These are phyloP conservation scores for Xylota sylvarum DNA, from an alignment of 2,888 invertebrate species.

Conservation along the genomic window DNA sequence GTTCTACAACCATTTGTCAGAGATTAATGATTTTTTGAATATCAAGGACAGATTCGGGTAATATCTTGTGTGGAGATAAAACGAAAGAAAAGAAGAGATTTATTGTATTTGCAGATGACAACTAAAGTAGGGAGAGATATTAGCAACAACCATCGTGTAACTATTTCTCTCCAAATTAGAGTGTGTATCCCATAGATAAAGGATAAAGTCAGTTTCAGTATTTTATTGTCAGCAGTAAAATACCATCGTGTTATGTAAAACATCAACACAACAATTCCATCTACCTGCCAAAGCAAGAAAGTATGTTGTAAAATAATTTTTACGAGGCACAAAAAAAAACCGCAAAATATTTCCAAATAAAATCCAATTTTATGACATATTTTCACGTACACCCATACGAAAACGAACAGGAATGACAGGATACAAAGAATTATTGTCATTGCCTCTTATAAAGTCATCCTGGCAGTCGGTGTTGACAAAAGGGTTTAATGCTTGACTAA, in stretches of 20 bases:
- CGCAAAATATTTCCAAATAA: background rate
- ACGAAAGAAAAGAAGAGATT: background rate
- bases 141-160: background rate
- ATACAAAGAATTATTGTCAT: background rate
- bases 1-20: background rate
- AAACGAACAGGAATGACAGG: background rate
- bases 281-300: background rate
- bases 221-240: slow-evolving; percentile 1
- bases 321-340: background rate
- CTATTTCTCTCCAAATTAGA: background rate
- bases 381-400: background rate
- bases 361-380: background rate
- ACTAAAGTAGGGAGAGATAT: no score
- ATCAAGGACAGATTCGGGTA: background rate
- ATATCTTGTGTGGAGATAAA: background rate
- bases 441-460: background rate
- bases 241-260: background rate
- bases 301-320: slow-evolving; percentile 1
- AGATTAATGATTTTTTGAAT: background rate
- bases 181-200: background rate
- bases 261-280: background rate
- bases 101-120: no score
- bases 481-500: slow-evolving; percentile 4
- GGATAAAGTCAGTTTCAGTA: background rate
- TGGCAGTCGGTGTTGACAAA: background rate